Conservation (phyloP, 2,113 vertebrate species). For the Piliocolobus tephrosceles region DNA sequence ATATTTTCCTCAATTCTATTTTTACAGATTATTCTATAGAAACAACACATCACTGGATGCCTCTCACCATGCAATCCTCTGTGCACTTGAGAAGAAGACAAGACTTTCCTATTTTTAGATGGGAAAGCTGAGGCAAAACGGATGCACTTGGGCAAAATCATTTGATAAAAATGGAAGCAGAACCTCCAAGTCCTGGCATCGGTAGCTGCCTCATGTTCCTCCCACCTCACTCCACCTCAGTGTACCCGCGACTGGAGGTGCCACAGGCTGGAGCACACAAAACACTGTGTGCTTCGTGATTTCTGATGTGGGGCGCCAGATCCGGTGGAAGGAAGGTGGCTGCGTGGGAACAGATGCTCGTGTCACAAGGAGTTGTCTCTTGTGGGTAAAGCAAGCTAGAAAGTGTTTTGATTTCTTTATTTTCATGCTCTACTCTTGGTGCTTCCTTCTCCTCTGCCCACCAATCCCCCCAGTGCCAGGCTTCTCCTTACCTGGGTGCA, state of each 20-base stretch:
- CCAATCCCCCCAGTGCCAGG: background rate
- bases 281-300: accelerated
- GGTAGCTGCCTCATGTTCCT: background rate
- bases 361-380: background rate
- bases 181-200: background rate
- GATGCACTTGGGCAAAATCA: background rate
- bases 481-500: constrained; percentile 54
- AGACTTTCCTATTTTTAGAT: background rate
- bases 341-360: background rate
- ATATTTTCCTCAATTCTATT: background rate
- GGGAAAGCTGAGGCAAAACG: background rate
- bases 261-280: background rate
- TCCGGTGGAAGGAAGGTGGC: too few relatives aligned
- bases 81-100: background rate
- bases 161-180: background rate
- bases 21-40: background rate
- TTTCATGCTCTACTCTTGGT: background rate
- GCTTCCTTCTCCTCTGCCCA: background rate
- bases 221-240: background rate
- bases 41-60: background rate
- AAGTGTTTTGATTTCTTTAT: background rate
- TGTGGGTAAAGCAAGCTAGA: background rate
- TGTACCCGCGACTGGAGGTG: background rate
- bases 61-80: background rate
- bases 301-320: accelerated